Percentiles rank a stretch among this genome's conserved stretches.
These are phyloP conservation scores for Scylla paramamosain DNA, from an alignment of 1,140 invertebrate genomes.

Conservation along the genomic window DNA sequence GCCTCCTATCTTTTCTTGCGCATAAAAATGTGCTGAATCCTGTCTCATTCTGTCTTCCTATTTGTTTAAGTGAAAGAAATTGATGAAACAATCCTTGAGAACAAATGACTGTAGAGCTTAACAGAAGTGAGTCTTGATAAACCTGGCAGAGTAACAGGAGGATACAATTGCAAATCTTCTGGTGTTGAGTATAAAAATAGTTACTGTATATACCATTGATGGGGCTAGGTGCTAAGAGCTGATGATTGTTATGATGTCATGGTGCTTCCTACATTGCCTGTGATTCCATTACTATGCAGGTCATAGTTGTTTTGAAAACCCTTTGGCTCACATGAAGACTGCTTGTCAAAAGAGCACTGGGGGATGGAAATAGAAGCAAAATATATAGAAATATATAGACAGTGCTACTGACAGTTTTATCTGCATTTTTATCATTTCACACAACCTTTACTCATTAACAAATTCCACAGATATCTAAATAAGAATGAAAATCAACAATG, in stretches of 20 bases:
- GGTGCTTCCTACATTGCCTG: not conserved
- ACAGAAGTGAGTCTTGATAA: not conserved
- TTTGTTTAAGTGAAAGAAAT: not conserved
- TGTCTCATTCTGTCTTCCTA: not conserved
- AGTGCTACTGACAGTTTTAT: not conserved
- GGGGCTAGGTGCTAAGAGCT: not conserved
- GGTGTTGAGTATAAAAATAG: conserved; percentile 1
- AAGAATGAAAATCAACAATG: not conserved
- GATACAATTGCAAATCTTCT: not conserved
- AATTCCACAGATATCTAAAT: not conserved
- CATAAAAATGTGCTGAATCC: not conserved
- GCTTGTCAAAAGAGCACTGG: not conserved
- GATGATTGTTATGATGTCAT: conserved; percentile 1
- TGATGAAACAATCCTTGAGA: not conserved
- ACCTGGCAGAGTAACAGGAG: not conserved
- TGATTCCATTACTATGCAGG: not conserved
- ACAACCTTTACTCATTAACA: not conserved
- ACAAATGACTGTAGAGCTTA: not conserved
- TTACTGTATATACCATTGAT: not conserved
- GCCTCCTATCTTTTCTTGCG: not conserved
- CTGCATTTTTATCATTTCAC: not conserved
- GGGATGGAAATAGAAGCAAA: not conserved
- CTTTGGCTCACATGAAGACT: not conserved
- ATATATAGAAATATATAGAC: not conserved
- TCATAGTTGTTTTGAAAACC: not conserved